Evolutionary conservation across 2,797 vertebrate species (phyloP), one percentile per base, ranked within the genome.

Genomic region (Rhynchonycteris naso): DNA sequence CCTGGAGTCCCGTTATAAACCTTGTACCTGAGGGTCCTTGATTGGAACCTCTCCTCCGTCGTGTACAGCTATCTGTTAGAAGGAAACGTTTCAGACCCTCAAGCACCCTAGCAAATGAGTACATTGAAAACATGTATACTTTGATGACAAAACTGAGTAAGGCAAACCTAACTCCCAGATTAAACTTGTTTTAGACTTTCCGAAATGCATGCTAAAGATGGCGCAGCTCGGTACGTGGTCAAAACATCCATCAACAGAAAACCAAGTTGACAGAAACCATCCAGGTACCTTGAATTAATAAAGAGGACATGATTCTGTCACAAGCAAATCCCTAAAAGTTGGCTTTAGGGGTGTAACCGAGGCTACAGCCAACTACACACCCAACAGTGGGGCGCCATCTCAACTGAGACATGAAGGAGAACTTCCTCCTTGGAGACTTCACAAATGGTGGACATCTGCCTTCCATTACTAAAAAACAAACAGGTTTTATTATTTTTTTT

Each of bases 281-380:
- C 35, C 8, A 18, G n/a, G 54, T 11, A 19, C 7, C 11, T 4
- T 3, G 6, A 26, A 35, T 26, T 8, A 35, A 56, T 6, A 35
- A 56, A 50, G 19, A 12, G n/a, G 35, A 63, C 2, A 15, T 1
- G 2, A 3, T 7, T 6, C 7, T 22, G 18, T 11, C 43, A 43
- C 4, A 13, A 0, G 6, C 2, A 0, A 35, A 4, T 24, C 10
- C 65, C 11, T 12, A 5, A 24, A n/a, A 33, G 24, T 1, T 7
- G 47, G 22, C 59, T 71, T 52, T 15, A 13, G 1, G 35, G 22
- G 14, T 33, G 11, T 10, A 7, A 7, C 2, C n/a, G 1, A 5
- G 15, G 35, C 33, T 1, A 18, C 26, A 7, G 43, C 43, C 43
- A n/a, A n/a, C 59, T 15, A 54, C 2, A 85, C 56, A 59, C 47